phyloP scores from a whole-genome alignment of 2,888 invertebrate species.

The Trachelus tabidus region DNA sequence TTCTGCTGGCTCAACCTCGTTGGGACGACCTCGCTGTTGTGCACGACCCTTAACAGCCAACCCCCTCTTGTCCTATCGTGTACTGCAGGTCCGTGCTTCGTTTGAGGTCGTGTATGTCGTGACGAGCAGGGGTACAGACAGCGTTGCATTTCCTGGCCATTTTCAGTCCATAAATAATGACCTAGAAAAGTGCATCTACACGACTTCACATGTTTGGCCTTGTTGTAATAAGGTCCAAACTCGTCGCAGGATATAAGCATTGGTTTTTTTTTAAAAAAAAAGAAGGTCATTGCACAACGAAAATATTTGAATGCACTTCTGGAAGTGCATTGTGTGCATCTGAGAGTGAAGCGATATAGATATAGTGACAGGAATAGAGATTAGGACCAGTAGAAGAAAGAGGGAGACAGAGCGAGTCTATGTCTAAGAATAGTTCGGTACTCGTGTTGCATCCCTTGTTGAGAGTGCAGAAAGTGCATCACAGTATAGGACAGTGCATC shows the following conservation, averaged over 20 bases:
- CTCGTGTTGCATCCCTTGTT: background rate
- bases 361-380: background rate
- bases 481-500: background rate
- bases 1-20: slow-evolving; percentile 1
- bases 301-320: background rate
- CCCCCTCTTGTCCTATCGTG: slow-evolving; percentile 12
- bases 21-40: background rate
- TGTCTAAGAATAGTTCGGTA: background rate
- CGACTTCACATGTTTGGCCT: background rate
- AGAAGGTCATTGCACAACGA: background rate
- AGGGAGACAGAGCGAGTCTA: background rate
- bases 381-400: background rate
- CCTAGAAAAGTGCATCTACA: background rate
- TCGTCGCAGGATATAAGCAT: background rate
- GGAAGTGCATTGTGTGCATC: background rate
- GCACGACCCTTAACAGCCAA: slow-evolving; percentile 19
- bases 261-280: background rate
- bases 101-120: background rate
- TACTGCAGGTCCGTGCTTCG: slow-evolving; percentile 10
- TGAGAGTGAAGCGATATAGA: background rate
- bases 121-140: background rate
- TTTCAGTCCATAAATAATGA: background rate
- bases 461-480: background rate
- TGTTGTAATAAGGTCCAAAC: background rate
- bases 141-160: background rate